These are phyloP conservation scores for Drosophila melanosoma DNA, from an alignment of 2,888 invertebrate genomes.

Conservation along the genomic window DNA sequence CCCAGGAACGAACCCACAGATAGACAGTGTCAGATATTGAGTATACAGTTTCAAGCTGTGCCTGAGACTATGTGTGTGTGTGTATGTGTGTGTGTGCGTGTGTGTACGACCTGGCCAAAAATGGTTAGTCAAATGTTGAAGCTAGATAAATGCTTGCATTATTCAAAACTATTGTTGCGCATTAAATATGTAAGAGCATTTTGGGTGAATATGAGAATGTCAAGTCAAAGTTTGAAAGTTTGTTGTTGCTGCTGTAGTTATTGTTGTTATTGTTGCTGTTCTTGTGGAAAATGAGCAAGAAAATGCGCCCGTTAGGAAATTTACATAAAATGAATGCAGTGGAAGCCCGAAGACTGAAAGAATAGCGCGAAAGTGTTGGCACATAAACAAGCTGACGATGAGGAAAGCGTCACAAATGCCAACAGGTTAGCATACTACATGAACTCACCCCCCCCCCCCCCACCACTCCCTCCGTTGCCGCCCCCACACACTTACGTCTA, in stretches of 20 bases:
- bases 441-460: background rate
- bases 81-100: background rate
- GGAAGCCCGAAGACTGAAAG: conserved; percentile 22
- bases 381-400: conserved; percentile 69
- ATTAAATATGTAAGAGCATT: conserved; percentile 65
- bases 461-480: background rate
- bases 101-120: conserved; percentile 31
- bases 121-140: conserved; percentile 45
- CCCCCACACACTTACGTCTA: background rate
- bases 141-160: conserved; percentile 60
- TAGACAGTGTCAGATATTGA: conserved; percentile 66
- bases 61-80: background rate
- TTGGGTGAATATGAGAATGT: conserved; percentile 43
- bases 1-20: conserved; percentile 22
- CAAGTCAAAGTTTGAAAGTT: conserved; percentile 63
- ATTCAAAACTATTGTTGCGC: conserved; percentile 70
- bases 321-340: conserved; percentile 66
- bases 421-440: conserved; percentile 63
- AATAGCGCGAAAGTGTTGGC: conserved; percentile 60
- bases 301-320: conserved; percentile 69
- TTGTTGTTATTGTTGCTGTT: conserved; percentile 37
- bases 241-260: conserved; percentile 28
- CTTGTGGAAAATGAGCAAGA: conserved; percentile 69
- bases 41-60: conserved; percentile 3
- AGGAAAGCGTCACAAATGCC: conserved; percentile 63